Evolutionary conservation across 2,888 invertebrate genomes (phyloP), one percentile per base, ranked within the genome.

Genomic region (Drosophila meridiana): DNA sequence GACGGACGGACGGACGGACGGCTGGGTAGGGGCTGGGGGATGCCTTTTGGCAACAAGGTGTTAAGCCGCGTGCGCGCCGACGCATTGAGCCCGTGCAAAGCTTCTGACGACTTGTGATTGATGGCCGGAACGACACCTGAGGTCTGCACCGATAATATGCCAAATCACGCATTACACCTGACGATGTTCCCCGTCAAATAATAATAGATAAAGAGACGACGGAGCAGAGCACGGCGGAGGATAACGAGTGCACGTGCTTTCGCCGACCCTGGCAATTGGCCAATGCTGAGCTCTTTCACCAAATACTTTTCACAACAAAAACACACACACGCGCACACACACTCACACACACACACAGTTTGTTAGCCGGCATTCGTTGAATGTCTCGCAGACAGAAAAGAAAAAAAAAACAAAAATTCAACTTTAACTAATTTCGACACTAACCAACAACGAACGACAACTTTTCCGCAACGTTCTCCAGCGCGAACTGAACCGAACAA

Each of bases 381-480:
- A 14, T 63, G 53, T 52, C 34, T 36, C 28, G 32, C 63, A 47
- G 40, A 47, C 45, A 61, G 52, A 60, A 52, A 71, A 48, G 48
- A 53, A 30, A 52, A 63, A 60, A 14, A 9, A 26, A 11, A 45
- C 4, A 42, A 3, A 42, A n/a, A n/a, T 42, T 20, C 14, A 55
- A 58, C 34, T 55, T 55, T n/a, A 70, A 58, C 53, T 65, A 38
- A 34, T 50, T n/a, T 47, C 67, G 71, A 58, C 65, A 67, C 71
- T 65, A 60, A 62, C 61, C 69, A 68, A 73, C 65, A 80, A 75
- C 67, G 70, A 75, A 69, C 73, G 62, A 76, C 84, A 73, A 91
- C 90, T 90, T 89, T 79, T 82, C 89, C 77, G 85, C 81, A 86
- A 79, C 80, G 86, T 83, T 84, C 88, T 78, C 87, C 79, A 82